These are phyloP conservation scores for Pantelozetes paolii DNA, from an alignment of 2,888 invertebrate species.

Conservation along the genomic window DNA sequence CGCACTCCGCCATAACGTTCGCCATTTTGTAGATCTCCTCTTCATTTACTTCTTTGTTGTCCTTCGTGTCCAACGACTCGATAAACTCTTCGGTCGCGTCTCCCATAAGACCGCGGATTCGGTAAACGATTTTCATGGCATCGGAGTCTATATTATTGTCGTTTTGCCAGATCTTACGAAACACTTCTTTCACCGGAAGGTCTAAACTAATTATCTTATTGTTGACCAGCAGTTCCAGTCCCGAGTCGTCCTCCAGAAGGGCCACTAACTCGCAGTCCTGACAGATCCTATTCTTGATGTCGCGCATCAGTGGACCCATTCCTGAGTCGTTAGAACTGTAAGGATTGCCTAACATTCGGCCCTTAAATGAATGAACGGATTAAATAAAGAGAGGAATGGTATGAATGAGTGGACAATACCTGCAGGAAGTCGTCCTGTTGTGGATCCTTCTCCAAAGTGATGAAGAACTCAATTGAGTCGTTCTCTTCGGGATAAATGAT, in stretches of 20 bases:
- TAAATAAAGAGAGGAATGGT: background rate
- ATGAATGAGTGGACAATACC: constrained; percentile 54
- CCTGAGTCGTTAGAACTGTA: constrained; percentile 91
- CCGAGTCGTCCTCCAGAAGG: constrained; percentile 92
- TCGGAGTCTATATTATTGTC: constrained; percentile 66
- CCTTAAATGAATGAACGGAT: background rate
- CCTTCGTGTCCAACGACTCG: constrained; percentile 80
- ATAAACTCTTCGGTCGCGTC: constrained; percentile 99
- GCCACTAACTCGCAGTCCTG: constrained; percentile 98
- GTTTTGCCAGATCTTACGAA: constrained; percentile 55
- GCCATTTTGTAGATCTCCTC: constrained; percentile 91
- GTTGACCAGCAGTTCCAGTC: constrained; percentile 94
- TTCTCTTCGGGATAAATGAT: constrained; percentile 97
- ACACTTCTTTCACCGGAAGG: constrained; percentile 79
- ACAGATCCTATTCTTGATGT: constrained; percentile 98
- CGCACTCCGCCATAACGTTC: constrained; percentile 74
- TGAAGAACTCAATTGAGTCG: constrained; percentile 91
- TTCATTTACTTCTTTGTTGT: constrained; percentile 81
- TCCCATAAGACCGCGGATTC: constrained; percentile 94
- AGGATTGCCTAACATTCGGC: constrained; percentile 96
- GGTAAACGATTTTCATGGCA: constrained; percentile 93
- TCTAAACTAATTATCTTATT: constrained; percentile 97
- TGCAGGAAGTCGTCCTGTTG: constrained; percentile 98
- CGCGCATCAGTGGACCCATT: constrained; percentile 93
- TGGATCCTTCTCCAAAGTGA: constrained; percentile 94